Percentiles rank a stretch among this genome's conserved stretches.
Conservation (phyloP, 2,113 vertebrate genomes). For the human (Homo sapiens) region DNA sequence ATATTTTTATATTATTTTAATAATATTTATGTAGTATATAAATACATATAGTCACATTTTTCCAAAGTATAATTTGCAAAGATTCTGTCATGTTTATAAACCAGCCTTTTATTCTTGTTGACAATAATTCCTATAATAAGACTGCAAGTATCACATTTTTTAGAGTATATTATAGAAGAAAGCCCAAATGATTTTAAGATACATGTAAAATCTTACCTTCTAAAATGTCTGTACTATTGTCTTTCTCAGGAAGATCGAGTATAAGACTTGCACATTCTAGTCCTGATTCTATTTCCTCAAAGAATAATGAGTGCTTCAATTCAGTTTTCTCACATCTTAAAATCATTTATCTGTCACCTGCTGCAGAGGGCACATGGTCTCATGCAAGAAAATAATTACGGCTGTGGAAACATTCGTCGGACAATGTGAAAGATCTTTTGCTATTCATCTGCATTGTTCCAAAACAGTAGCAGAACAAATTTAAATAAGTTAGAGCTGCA, state of each 20-base stretch:
- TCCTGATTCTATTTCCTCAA: conserved; percentile 10
- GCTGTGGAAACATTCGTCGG: conserved; percentile 21
- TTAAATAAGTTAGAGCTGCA: conserved; percentile 71
- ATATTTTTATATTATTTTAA: neutral
- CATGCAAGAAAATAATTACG: conserved; percentile 34
- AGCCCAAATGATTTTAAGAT: neutral
- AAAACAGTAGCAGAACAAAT: conserved; percentile 57
- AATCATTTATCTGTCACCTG: conserved; percentile 32
- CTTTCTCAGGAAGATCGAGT: neutral
- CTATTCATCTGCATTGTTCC: conserved; percentile 70
- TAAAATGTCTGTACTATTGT: neutral
- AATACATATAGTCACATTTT: neutral
- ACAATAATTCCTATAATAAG: neutral
- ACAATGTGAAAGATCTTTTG: conserved; percentile 45
- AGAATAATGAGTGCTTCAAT: conserved; percentile 24
- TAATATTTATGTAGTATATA: neutral
- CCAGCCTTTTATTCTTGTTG: neutral
- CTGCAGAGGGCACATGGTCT: neutral
- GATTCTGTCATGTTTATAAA: neutral
- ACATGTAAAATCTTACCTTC: neutral
- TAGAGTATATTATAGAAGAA: neutral
- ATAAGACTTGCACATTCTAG: neutral
- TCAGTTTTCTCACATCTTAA: conserved; percentile 49
- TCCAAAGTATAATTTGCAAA: neutral
- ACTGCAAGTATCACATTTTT: neutral